Percentiles rank a stretch among this genome's conserved stretches.
These are phyloP conservation scores for Phenacoccus solenopsis DNA, from an alignment of 1,140 invertebrate genomes.

Conservation along the genomic window DNA sequence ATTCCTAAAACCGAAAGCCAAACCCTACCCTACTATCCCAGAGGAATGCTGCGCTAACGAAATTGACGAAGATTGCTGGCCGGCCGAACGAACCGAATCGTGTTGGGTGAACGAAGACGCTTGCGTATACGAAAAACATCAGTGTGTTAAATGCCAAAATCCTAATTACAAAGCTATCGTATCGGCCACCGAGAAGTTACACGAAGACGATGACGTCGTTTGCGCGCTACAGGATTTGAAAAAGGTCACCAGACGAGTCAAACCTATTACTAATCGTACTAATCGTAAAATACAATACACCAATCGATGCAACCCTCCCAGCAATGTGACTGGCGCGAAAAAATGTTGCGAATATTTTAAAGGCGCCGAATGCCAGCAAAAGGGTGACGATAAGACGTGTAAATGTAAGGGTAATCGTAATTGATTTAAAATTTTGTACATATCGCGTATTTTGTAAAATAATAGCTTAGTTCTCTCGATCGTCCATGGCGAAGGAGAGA, in stretches of 20 bases:
- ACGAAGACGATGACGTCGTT: background rate
- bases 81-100: background rate
- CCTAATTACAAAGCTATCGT: background rate
- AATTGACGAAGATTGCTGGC: background rate
- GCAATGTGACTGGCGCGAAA: too few species aligned
- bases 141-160: constrained; percentile 3
- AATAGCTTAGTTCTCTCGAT: too few species aligned
- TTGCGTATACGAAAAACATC: constrained; percentile 2
- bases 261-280: too few species aligned
- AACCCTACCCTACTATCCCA: background rate
- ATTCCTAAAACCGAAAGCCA: background rate
- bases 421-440: too few species aligned
- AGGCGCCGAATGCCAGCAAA: too few species aligned
- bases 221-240: background rate
- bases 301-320: background rate
- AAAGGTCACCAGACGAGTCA: background rate
- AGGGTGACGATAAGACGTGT: too few species aligned
- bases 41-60: background rate
- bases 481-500: too few species aligned
- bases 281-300: background rate
- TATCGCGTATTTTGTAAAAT: too few species aligned
- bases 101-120: background rate
- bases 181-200: background rate
- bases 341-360: too few species aligned
- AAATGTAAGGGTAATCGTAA: too few species aligned